Percentiles rank a stretch among this genome's conserved stretches.
Evolutionary conservation across 2,797 vertebrate genomes (phyloP).

Genomic region (Esox masquinongy): DNA sequence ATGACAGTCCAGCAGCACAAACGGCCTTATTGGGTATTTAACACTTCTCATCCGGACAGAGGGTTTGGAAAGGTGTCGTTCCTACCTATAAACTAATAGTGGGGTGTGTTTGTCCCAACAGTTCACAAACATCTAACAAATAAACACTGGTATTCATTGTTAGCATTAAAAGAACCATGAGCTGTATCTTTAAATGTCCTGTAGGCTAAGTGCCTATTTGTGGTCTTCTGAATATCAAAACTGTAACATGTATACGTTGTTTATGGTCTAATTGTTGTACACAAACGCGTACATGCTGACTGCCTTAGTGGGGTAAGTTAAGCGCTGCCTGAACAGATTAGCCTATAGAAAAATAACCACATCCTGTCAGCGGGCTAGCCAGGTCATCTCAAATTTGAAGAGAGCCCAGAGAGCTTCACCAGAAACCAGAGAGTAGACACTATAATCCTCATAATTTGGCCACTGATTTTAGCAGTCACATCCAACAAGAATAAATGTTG

Average conservation of each 20-base stretch:
- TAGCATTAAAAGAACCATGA: too few relatives aligned
- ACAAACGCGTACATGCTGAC: neutral
- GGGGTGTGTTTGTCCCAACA: too few relatives aligned
- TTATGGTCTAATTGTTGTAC: neutral
- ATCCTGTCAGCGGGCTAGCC: conserved; percentile 36
- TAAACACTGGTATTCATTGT: neutral
- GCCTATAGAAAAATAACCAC: conserved; percentile 29
- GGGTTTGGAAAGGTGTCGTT: too few relatives aligned
- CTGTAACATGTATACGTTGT: too few relatives aligned
- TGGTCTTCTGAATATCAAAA: too few relatives aligned
- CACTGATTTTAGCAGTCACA: neutral
- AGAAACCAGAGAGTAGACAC: neutral
- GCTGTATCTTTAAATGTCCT: too few relatives aligned
- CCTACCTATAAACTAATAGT: too few relatives aligned
- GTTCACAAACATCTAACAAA: neutral
- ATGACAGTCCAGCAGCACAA: neutral
- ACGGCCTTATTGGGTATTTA: neutral
- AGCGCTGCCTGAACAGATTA: neutral
- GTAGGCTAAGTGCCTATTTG: too few relatives aligned
- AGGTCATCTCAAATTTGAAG: neutral
- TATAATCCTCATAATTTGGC: neutral
- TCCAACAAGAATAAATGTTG: neutral
- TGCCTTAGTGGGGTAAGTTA: neutral
- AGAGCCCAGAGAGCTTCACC: neutral
- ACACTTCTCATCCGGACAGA: too few relatives aligned